A percentile compares a stretch with the other conserved stretches of the same genome.
phyloP scores from a whole-genome alignment of 2,797 vertebrate genomes.

The Microchirus variegatus region DNA sequence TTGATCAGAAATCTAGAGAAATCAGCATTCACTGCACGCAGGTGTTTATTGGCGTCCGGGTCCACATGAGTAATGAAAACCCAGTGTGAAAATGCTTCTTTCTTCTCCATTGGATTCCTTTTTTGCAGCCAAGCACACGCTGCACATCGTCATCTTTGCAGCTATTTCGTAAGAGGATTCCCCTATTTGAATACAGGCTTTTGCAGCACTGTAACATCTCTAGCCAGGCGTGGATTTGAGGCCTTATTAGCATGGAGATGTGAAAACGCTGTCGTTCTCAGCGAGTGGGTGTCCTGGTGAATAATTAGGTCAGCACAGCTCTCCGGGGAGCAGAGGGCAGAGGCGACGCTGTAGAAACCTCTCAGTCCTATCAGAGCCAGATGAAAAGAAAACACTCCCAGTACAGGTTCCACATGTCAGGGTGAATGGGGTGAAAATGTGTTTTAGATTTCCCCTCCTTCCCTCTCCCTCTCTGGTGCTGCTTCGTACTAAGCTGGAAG shows the following conservation, averaged over 20 bases:
- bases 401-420: constrained; percentile 74
- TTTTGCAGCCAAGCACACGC: no score
- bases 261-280: constrained; percentile 45
- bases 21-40: no score
- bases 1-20: no score
- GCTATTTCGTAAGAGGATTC: no score
- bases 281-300: constrained; percentile 43
- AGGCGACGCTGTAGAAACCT: constrained; percentile 63
- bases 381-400: constrained; percentile 78
- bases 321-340: constrained; percentile 62
- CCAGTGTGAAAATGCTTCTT: no score
- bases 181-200: no score
- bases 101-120: no score
- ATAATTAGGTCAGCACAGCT: constrained; percentile 65
- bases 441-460: constrained; percentile 69
- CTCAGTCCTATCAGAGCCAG: constrained; percentile 62
- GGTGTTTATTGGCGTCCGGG: no score
- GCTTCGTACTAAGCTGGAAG: constrained; percentile 69
- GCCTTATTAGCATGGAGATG: constrained; percentile 25
- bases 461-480: constrained; percentile 43
- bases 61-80: no score
- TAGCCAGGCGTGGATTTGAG: neutral
- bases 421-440: constrained; percentile 74
- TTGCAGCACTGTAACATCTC: no score
- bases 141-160: no score